phyloP scores from a whole-genome alignment of 2,797 vertebrate genomes.

The Pseudotriccus pelzelni region DNA sequence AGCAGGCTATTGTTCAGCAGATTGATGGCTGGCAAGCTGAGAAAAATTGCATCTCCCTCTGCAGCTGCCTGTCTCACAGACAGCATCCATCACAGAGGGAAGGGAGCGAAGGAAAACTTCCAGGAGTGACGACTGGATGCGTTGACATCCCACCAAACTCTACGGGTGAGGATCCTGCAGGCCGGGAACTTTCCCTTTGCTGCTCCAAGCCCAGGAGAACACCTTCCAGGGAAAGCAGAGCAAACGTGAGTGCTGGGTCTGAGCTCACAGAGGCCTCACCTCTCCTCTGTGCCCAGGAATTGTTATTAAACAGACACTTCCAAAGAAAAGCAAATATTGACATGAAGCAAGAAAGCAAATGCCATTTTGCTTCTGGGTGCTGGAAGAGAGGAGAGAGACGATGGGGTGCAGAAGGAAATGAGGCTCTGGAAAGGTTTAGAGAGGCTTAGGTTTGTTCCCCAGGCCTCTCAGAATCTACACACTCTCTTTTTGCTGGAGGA shows the following conservation, averaged over 20 bases:
- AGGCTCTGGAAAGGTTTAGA: not conserved
- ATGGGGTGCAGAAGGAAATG: not conserved
- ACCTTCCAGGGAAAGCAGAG: not conserved
- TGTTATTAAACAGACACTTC: not conserved
- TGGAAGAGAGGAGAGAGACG: not conserved
- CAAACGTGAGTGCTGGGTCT: not conserved
- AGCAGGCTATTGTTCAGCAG: slow-evolving; percentile 46
- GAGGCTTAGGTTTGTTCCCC: not conserved
- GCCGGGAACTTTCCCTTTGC: not conserved
- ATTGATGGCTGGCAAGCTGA: slow-evolving; percentile 52
- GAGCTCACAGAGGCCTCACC: not conserved
- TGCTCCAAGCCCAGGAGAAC: not conserved
- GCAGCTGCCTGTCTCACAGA: slow-evolving; percentile 42
- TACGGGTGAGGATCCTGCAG: not conserved
- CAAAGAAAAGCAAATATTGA: slow-evolving; percentile 49
- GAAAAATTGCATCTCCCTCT: slow-evolving; percentile 52
- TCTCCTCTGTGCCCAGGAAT: not conserved
- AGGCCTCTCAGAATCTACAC: not conserved
- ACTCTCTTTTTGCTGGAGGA: not conserved
- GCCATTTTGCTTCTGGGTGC: not conserved
- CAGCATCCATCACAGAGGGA: not conserved
- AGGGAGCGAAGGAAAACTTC: not conserved
- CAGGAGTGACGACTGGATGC: not conserved
- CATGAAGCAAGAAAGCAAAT: slow-evolving; percentile 35
- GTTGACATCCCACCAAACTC: rapidly evolving